Base-by-base conservation (phyloP, 2,113 vertebrate genomes). In the Phoenicopterus ruber region DNA sequence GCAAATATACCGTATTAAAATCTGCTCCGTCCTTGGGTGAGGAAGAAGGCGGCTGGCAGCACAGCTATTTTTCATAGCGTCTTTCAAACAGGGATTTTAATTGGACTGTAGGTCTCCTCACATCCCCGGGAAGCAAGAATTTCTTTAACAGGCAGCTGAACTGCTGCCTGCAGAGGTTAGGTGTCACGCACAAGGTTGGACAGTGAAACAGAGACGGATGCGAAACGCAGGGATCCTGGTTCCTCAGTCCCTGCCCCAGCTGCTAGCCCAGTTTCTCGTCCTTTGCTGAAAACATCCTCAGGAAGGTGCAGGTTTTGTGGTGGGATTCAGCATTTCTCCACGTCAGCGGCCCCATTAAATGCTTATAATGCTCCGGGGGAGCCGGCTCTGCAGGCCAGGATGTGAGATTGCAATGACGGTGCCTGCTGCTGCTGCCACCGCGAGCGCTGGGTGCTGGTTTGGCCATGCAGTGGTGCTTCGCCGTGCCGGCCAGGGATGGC, bases 331-430 rank as follows among this genome's bases (percentile, higher is more conserved):
- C 17, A 13, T 77, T 95, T 76, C 62, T 70, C 42, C 31, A 22
- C 24, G n/a, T 40, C 52, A 52, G 40, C 7, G 3, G 38, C 49
- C 13, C 38, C 12, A 2, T 11, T 20, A 57, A 62, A 31, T 12
- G 57, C 31, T 36, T 7, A 8, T 34, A 52, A 38, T 11, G 38
- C 32, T 32, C 40, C 28, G 46, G n/a, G 26, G 34, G 46, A 78
- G 55, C 11, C 0, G 0, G 22, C 13, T 62, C n/a, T 74, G 69
- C 65, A 18, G 78, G 49, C 21, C 0, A 3, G 42, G 42, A 6
- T 36, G n/a, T 20, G 74, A 1, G 12, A 50, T 3, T 42, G 46
- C 5, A 46, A n/a, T 6, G 54, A 8, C 0, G 1, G 31, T 2
- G 7, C n/a, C 50, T 49, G 44, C 44, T 94, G 69, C 54, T 65